Evolutionary conservation across 2,797 vertebrate species (phyloP).

Genomic region (Pogoniulus pusillus): DNA sequence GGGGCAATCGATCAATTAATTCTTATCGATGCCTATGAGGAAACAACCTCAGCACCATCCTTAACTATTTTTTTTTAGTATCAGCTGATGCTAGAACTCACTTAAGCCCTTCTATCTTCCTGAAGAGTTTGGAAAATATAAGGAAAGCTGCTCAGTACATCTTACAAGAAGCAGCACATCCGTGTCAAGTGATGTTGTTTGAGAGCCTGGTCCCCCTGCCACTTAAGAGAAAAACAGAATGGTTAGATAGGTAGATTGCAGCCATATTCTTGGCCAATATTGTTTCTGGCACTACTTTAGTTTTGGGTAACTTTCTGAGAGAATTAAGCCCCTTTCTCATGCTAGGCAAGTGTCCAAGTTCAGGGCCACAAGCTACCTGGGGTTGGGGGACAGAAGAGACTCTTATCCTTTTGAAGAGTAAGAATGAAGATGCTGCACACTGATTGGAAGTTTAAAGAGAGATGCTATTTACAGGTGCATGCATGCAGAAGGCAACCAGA

Average conservation of each 20-base stretch:
- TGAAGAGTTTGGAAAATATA: not conserved
- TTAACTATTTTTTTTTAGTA: not conserved
- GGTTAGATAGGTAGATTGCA: not conserved
- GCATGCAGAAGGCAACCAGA: too few species aligned
- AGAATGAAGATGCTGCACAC: too few species aligned
- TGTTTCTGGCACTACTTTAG: not conserved
- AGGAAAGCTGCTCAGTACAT: not conserved
- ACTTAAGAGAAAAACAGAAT: not conserved
- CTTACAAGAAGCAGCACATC: not conserved
- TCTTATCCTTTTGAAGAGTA: too few species aligned
- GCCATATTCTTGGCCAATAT: not conserved
- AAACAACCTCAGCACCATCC: not conserved
- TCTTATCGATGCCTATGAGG: not conserved
- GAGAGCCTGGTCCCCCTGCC: not conserved
- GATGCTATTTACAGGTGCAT: too few species aligned
- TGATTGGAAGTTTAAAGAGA: too few species aligned
- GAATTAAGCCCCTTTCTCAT: not conserved
- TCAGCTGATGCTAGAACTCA: not conserved
- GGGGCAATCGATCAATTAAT: not conserved
- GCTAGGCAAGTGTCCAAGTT: not conserved
- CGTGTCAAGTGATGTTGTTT: not conserved
- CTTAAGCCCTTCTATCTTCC: not conserved
- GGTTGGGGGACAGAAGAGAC: too few species aligned
- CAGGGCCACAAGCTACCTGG: too few species aligned
- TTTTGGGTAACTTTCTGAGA: not conserved